Evolutionary conservation across 2,113 vertebrate genomes (phyloP), one percentile per base, ranked within the genome.

Genomic region (Etheostoma cragini): DNA sequence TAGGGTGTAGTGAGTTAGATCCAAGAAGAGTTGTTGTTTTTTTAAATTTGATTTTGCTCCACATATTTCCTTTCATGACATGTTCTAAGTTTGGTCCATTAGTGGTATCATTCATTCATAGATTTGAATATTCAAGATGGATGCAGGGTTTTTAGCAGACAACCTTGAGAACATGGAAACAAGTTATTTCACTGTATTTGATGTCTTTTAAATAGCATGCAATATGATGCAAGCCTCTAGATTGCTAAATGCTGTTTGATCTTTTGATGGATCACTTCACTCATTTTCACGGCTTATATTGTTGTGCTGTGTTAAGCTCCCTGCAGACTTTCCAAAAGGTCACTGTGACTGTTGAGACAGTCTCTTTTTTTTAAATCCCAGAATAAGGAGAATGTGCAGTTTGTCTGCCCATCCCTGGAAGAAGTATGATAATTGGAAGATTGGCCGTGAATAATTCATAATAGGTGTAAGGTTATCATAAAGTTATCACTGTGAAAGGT

Each of bases 391-490:
- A 38, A 52, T 65, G 71, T 77, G 67, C 76, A 76, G 50, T 24
- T 30, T 63, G 80, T 85, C 63, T 72, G 57, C 45, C 19, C 56
- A 47, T 45, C 75, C 65, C 74, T 33, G 72, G 30, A 78, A 76
- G 64, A 89, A 76, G 66, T 80, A 87, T 88, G 80, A 74, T 91
- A 90, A 90, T 86, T 81, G 81, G 71, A 65, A 76, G 80, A 80
- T 75, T 49, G 49, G 33, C 14, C 17, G 57, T 87, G 88, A 90
- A 90, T 92, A 82, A 91, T 91, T 88, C 82, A 87, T 84, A 57
- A 64, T 80, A 60, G 30, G 68, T 72, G 80, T 58, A 57, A 87
- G 67, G 46, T 83, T n/a, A n/a, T n/a, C n/a, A n/a, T 61, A 70
- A 62, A 77, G 73, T 85, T 80, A 78, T 80, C 50, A 4, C 61